Conservation (phyloP, 1,140 invertebrate genomes). For the Dendrolimus kikuchii region DNA sequence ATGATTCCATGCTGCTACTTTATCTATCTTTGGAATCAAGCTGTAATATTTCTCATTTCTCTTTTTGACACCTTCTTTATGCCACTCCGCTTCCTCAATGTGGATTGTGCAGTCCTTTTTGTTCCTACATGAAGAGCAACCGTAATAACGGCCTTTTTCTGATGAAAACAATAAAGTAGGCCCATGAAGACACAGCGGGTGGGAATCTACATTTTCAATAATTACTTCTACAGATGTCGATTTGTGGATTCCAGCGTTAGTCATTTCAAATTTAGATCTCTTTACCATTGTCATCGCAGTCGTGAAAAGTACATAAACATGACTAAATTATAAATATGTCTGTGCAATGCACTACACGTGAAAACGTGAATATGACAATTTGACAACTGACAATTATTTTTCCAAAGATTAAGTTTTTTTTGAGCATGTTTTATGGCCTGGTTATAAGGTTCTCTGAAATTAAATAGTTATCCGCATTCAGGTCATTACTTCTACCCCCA, state of each 20-base stretch:
- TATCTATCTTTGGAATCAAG: constrained; percentile 65
- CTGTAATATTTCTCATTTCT: constrained; percentile 67
- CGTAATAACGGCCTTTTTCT: constrained; percentile 76
- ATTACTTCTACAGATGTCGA: constrained; percentile 53
- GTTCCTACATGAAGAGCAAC: constrained; percentile 86
- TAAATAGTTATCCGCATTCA: no score
- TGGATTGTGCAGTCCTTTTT: constrained; percentile 85
- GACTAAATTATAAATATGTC: no score
- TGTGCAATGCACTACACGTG: no score
- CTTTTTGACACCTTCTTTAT: constrained; percentile 58
- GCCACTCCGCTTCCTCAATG: constrained; percentile 72
- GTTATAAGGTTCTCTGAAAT: no score
- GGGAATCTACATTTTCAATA: constrained; percentile 51
- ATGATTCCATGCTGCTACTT: constrained; percentile 68
- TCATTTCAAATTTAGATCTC: constrained; percentile 40
- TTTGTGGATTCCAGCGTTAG: constrained; percentile 18
- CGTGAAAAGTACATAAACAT: no score
- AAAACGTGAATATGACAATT: no score
- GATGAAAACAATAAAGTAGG: constrained; percentile 80
- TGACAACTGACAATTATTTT: no score
- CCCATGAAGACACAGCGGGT: constrained; percentile 76
- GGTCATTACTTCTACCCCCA: no score
- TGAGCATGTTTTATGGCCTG: no score
- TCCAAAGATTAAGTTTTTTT: no score
- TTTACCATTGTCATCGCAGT: constrained; percentile 26